A percentile compares a stretch with the other conserved stretches of the same genome.
Evolutionary conservation across 2,113 vertebrate genomes (phyloP).

Genomic region (Myrmecobius fasciatus): DNA sequence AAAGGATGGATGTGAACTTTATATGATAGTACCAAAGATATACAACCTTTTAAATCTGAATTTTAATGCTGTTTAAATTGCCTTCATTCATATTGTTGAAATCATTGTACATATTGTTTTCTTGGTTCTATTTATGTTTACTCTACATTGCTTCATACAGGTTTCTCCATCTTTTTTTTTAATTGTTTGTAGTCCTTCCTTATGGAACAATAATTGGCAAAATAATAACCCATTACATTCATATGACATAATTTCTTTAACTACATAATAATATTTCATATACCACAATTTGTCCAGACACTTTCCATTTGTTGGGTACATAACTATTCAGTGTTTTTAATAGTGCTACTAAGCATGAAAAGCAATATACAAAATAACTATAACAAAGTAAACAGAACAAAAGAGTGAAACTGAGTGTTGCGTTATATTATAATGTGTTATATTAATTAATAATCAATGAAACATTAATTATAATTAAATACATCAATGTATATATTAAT

Average conservation of each 20-base stretch:
- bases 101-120: not conserved
- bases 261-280: not conserved
- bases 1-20: not conserved
- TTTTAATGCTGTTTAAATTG: not conserved
- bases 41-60: not conserved
- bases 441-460: no score
- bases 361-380: not conserved
- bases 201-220: not conserved
- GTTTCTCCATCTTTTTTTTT: not conserved
- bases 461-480: no score
- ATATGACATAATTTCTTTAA: not conserved
- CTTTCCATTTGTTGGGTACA: not conserved
- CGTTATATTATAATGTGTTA: no score
- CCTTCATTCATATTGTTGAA: not conserved
- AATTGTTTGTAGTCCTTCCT: not conserved
- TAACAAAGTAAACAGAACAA: not conserved
- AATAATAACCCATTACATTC: not conserved
- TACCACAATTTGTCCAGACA: not conserved
- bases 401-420: not conserved
- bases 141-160: not conserved
- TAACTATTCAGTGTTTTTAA: not conserved
- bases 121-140: not conserved
- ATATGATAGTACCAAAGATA: not conserved
- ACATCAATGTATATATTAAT: no score
- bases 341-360: not conserved